Conservation (phyloP, 2,888 invertebrate genomes). For the Rhagium mordax region DNA sequence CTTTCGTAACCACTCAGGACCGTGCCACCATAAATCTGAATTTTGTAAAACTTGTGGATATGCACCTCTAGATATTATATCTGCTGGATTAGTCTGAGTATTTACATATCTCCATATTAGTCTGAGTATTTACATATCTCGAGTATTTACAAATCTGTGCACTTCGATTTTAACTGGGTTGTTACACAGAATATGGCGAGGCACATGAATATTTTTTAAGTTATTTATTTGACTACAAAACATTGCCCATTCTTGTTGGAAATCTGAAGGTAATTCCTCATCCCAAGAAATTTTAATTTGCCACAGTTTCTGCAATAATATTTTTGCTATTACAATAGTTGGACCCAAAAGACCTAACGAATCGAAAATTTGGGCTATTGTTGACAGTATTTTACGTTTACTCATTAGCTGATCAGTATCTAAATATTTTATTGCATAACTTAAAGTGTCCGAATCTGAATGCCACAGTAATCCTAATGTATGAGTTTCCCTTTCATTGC, state of each 20-base stretch:
- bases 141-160: constrained; percentile 1
- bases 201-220: constrained; percentile 2
- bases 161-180: background rate
- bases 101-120: constrained; percentile 1
- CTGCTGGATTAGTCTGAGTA: constrained; percentile 7
- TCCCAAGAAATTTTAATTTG: background rate
- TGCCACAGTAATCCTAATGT: constrained; percentile 14
- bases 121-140: background rate
- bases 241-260: background rate
- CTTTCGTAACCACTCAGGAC: background rate
- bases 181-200: background rate
- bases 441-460: constrained; percentile 2
- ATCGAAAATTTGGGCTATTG: background rate
- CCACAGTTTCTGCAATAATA: constrained; percentile 7
- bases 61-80: constrained; percentile 17
- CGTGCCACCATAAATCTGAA: constrained; percentile 12
- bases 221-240: background rate
- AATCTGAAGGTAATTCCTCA: background rate
- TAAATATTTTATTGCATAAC: background rate
- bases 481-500: constrained; percentile 4
- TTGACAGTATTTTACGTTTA: constrained; percentile 3
- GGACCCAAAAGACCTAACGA: constrained; percentile 6
- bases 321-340: background rate
- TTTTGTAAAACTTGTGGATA: no score
- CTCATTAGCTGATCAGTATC: background rate